phyloP scores from a whole-genome alignment of 2,113 vertebrate species.

The Ascaphus truei region DNA sequence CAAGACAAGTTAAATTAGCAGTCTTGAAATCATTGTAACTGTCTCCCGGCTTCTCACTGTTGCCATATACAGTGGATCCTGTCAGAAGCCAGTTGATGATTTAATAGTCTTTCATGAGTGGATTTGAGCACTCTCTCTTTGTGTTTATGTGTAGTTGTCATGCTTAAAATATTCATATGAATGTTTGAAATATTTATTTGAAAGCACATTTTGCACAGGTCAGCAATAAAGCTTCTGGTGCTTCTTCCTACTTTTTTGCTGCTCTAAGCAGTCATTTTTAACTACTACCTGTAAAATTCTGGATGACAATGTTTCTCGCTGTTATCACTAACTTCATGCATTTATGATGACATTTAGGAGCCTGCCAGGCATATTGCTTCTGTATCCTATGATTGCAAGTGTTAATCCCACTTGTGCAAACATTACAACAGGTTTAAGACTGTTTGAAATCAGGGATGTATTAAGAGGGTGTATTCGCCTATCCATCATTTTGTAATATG shows the following conservation, averaged over 20 bases:
- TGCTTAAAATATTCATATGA: slow-evolving; percentile 96
- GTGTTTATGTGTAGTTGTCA: slow-evolving; percentile 98
- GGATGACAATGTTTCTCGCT: slow-evolving; percentile 43
- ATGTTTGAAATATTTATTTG: slow-evolving; percentile 97
- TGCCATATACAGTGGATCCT: slow-evolving; percentile 85
- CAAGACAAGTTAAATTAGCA: slow-evolving; percentile 99
- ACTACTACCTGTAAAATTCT: slow-evolving; percentile 50
- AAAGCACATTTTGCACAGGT: slow-evolving; percentile 73
- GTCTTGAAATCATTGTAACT: slow-evolving; percentile 92
- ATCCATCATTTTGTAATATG: slow-evolving; percentile 45
- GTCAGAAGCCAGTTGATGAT: slow-evolving; percentile 94
- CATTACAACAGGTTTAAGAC: slow-evolving; percentile 37
- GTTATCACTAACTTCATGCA: slow-evolving; percentile 48
- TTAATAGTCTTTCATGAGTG: slow-evolving; percentile 98
- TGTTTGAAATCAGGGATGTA: slow-evolving; percentile 3
- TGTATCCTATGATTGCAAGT: slow-evolving; percentile 22
- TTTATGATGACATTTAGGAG: slow-evolving; percentile 46
- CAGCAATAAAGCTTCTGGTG: slow-evolving; percentile 55
- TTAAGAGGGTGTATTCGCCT: slow-evolving; percentile 42
- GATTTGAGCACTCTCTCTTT: slow-evolving; percentile 97
- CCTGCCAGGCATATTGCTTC: slow-evolving; percentile 39
- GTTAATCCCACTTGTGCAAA: slow-evolving; percentile 41
- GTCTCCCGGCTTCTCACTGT: slow-evolving; percentile 86
- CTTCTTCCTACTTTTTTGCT: slow-evolving; percentile 58
- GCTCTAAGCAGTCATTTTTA: slow-evolving; percentile 61